Conservation (phyloP, 2,113 vertebrate genomes). For the Engraulis encrasicolus region DNA sequence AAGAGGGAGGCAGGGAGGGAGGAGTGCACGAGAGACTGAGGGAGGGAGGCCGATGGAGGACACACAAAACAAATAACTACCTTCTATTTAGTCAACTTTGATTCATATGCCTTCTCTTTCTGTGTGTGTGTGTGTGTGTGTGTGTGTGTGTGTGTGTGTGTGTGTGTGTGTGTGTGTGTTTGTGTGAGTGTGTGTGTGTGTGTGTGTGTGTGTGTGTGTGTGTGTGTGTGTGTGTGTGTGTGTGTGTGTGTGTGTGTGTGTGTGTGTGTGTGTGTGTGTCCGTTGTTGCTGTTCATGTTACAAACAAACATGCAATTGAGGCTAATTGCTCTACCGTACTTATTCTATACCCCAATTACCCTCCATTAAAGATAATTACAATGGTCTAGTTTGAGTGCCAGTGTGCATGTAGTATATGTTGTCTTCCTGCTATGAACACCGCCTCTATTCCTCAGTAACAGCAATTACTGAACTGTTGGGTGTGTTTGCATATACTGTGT, state of each 20-base stretch:
- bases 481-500: neutral
- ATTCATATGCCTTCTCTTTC: too few species aligned
- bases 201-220: too few species aligned
- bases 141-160: too few species aligned
- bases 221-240: conserved; percentile 13
- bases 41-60: too few species aligned
- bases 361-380: neutral
- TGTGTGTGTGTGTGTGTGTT: neutral
- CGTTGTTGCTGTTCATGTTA: conserved; percentile 1
- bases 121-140: neutral
- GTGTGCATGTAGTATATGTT: neutral
- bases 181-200: neutral
- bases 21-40: neutral
- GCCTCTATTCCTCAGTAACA: neutral
- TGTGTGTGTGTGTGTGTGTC: neutral
- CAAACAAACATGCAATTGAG: neutral
- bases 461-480: neutral
- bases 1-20: neutral
- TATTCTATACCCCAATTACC: neutral
- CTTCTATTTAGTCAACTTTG: neutral
- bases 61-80: neutral
- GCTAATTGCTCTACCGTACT: neutral
- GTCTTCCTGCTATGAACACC: neutral
- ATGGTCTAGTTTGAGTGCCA: neutral
- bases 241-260: neutral